Conservation (phyloP, 1,140 invertebrate genomes). For the Dendroctonus valens region DNA sequence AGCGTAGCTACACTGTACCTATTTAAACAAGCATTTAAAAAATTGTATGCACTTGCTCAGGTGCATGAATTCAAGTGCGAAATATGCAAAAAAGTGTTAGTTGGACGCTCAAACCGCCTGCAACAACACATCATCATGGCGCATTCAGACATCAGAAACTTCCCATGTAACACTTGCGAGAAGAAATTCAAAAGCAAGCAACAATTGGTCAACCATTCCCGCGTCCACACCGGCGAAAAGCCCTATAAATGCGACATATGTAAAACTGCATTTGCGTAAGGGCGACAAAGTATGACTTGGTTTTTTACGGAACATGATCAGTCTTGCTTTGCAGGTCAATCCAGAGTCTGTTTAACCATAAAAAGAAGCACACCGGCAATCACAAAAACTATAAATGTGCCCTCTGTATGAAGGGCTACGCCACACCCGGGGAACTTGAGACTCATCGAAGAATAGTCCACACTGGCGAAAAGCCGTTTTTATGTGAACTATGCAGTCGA, state of each 20-base stretch:
- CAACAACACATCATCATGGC: conserved; percentile 22
- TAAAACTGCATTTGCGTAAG: conserved; percentile 18
- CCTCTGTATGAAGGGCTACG: conserved; percentile 14
- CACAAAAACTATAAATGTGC: conserved; percentile 24
- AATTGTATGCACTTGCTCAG: neutral
- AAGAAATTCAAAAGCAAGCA: conserved; percentile 24
- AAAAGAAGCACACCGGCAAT: conserved; percentile 20
- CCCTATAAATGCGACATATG: conserved; percentile 18
- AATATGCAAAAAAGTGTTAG: conserved; percentile 22
- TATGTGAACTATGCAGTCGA: conserved; percentile 26
- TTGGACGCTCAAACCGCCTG: conserved; percentile 20
- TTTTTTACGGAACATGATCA: no score
- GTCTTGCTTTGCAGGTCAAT: conserved; percentile 6
- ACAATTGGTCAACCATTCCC: conserved; percentile 14
- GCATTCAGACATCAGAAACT: conserved; percentile 22
- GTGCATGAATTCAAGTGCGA: conserved; percentile 22
- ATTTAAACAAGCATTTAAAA: no score
- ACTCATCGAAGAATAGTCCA: conserved; percentile 20
- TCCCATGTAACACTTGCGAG: conserved; percentile 10
- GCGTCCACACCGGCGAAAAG: conserved; percentile 22
- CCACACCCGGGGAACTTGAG: conserved; percentile 15
- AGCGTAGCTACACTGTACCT: no score
- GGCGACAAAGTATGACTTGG: no score
- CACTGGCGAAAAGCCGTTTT: conserved; percentile 18
- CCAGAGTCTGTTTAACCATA: conserved; percentile 24